phyloP scores from a whole-genome alignment of 2,113 vertebrate species.

The Rhagologus leucostigma region DNA sequence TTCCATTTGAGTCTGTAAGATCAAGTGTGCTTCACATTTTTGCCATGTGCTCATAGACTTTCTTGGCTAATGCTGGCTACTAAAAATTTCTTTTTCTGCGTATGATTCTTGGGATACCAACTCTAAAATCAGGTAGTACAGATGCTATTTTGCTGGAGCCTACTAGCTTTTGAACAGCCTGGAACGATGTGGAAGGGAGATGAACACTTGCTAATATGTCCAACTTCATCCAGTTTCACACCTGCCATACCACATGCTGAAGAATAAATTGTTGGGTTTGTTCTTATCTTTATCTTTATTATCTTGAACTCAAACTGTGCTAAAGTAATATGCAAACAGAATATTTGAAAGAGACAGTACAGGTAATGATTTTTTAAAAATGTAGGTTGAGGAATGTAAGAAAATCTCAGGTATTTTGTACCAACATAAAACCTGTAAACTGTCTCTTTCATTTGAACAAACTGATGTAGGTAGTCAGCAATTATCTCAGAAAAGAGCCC shows the following conservation, averaged over 20 bases:
- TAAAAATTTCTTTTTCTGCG: neutral
- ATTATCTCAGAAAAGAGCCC: neutral
- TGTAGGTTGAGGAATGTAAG: neutral
- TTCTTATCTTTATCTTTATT: neutral
- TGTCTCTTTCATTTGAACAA: neutral
- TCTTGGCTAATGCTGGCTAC: neutral
- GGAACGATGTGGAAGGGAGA: neutral
- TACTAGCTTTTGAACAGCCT: neutral
- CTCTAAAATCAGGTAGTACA: neutral
- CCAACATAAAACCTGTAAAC: neutral
- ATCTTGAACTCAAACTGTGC: neutral
- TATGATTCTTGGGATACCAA: neutral
- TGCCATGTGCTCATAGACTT: neutral
- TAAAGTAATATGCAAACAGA: neutral
- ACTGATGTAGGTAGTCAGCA: neutral
- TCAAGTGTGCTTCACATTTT: neutral
- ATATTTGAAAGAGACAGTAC: neutral
- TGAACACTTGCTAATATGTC: neutral
- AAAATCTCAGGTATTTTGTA: neutral
- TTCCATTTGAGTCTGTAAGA: neutral
- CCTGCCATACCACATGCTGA: neutral
- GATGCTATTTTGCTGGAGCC: neutral
- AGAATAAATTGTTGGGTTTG: neutral
- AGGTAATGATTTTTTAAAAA: neutral
- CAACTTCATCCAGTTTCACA: neutral